Evolutionary conservation across 1,140 invertebrate species (phyloP).

Genomic region (Wiebesia pumilae): DNA sequence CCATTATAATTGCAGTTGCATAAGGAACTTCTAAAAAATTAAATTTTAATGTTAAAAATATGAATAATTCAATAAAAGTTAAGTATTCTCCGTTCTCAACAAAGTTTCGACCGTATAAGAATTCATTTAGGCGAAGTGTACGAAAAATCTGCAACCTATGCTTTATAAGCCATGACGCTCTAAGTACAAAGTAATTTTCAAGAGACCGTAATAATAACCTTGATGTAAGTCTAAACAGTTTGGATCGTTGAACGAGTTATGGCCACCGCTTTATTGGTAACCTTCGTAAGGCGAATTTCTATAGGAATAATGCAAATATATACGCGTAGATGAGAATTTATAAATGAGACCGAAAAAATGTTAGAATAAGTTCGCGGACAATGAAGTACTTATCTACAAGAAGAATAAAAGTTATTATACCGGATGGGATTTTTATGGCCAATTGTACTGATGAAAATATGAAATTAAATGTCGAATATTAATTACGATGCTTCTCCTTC

Average conservation of each 20-base stretch:
- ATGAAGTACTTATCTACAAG: too few species aligned
- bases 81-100: not conserved
- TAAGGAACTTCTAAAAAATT: not conserved
- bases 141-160: not conserved
- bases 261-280: conserved; percentile 28
- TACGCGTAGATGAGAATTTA: not conserved
- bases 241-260: conserved; percentile 23
- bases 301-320: not conserved
- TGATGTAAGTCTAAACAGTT: conserved; percentile 33
- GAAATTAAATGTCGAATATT: too few species aligned
- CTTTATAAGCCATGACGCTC: not conserved
- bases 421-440: too few species aligned
- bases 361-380: too few species aligned
- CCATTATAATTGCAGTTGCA: not conserved
- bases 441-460: too few species aligned
- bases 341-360: too few species aligned
- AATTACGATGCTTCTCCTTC: too few species aligned
- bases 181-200: not conserved
- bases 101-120: conserved; percentile 9
- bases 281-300: conserved; percentile 2
- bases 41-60: conserved; percentile 10
- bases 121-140: not conserved
- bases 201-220: conserved; percentile 31
- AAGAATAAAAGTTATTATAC: too few species aligned
- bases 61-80: conserved; percentile 21